Percentiles rank a stretch among this genome's conserved stretches.
Evolutionary conservation across 2,888 invertebrate genomes (phyloP).

Genomic region (Drosophila mayaguana): DNA sequence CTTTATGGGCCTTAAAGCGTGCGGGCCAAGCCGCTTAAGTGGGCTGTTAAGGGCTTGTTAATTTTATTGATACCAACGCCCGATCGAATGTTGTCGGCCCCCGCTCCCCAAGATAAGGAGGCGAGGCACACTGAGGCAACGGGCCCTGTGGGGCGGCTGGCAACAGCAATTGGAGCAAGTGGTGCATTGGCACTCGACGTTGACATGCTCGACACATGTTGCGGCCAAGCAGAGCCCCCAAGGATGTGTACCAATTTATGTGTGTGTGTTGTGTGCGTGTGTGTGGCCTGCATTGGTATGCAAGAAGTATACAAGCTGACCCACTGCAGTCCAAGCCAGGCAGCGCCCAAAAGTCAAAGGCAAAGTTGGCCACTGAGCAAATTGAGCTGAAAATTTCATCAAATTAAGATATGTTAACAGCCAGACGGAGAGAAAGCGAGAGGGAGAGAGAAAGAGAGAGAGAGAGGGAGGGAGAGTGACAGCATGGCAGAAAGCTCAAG

Average conservation of each 20-base stretch:
- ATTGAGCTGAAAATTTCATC: slow-evolving; percentile 18
- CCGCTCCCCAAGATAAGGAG: background rate
- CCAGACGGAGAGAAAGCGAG: background rate
- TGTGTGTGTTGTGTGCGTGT: slow-evolving; percentile 5
- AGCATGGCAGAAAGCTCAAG: background rate
- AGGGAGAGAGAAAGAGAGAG: background rate
- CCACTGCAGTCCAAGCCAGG: slow-evolving; percentile 7
- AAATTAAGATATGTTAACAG: slow-evolving; percentile 12
- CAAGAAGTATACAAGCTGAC: slow-evolving; percentile 19
- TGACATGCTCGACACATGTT: slow-evolving; percentile 55
- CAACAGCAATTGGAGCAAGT: slow-evolving; percentile 32
- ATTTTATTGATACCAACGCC: slow-evolving; percentile 63
- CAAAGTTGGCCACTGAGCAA: slow-evolving; percentile 20
- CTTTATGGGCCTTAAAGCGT: slow-evolving; percentile 60
- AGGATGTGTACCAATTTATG: slow-evolving; percentile 19
- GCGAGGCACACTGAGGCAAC: background rate
- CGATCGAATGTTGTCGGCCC: slow-evolving; percentile 34
- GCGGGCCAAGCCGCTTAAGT: slow-evolving; percentile 56
- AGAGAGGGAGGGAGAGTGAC: background rate
- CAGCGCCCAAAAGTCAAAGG: slow-evolving; percentile 33
- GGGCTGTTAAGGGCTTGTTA: slow-evolving; percentile 65
- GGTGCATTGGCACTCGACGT: slow-evolving; percentile 38
- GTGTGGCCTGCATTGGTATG: slow-evolving; percentile 9
- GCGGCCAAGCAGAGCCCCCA: slow-evolving; percentile 19
- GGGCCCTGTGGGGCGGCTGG: too few relatives aligned